These are phyloP conservation scores for Pachymerium ferrugineum DNA, from an alignment of 2,888 invertebrate genomes.

Conservation along the genomic window DNA sequence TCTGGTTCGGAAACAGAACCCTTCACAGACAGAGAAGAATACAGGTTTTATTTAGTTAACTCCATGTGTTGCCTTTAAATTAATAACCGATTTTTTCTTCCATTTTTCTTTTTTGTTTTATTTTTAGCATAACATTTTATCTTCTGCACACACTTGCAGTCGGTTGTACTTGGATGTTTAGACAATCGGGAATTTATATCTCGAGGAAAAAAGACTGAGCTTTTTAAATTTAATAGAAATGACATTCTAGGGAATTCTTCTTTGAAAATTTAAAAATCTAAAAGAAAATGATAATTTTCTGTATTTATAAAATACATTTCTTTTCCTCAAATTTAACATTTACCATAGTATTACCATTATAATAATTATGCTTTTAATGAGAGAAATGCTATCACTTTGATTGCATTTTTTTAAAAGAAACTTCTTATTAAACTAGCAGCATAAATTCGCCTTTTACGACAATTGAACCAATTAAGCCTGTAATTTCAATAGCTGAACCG, in stretches of 20 bases:
- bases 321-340: neutral
- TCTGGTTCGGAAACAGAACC: slow-evolving; percentile 68
- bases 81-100: neutral
- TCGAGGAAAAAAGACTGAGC: neutral
- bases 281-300: neutral
- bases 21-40: neutral
- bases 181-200: neutral
- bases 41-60: neutral
- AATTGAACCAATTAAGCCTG: neutral
- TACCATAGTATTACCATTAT: neutral
- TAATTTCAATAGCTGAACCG: too few relatives aligned
- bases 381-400: neutral
- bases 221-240: slow-evolving; percentile 8
- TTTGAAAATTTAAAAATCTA: neutral
- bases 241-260: neutral
- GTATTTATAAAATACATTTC: neutral
- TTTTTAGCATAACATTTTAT: slow-evolving; percentile 7
- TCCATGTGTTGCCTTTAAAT: too few relatives aligned
- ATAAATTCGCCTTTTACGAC: neutral
- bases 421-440: too few relatives aligned
- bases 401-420: neutral
- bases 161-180: neutral
- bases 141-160: neutral
- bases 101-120: neutral
- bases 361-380: neutral